Evolutionary conservation across 2,888 invertebrate genomes (phyloP).

Genomic region (Amaurobius ferox): DNA sequence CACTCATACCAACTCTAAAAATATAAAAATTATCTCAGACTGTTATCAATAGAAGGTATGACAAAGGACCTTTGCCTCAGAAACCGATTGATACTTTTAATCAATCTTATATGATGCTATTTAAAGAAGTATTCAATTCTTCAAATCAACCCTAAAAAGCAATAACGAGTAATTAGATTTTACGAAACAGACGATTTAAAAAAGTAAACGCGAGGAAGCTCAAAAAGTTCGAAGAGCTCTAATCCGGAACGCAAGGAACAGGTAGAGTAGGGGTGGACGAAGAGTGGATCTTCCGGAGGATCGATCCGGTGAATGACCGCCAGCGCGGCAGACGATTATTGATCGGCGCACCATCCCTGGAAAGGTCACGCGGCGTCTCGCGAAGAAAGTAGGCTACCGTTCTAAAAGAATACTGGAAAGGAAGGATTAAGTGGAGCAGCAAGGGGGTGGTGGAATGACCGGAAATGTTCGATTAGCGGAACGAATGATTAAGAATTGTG

Average conservation of each 20-base stretch:
- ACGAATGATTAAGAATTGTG: not conserved
- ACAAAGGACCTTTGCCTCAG: too few relatives aligned
- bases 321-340: constrained; percentile 43
- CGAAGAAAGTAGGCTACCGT: not conserved
- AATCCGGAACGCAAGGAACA: not conserved
- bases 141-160: too few relatives aligned
- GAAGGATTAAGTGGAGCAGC: not conserved
- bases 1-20: too few relatives aligned
- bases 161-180: too few relatives aligned
- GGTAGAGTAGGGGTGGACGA: constrained; percentile 25
- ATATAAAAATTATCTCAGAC: too few relatives aligned
- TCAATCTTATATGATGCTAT: too few relatives aligned
- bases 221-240: too few relatives aligned
- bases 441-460: not conserved
- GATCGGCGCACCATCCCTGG: constrained; percentile 25
- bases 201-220: too few relatives aligned
- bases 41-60: too few relatives aligned
- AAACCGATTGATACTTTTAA: too few relatives aligned
- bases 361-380: constrained; percentile 47
- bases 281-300: constrained; percentile 3
- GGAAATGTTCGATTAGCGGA: constrained; percentile 1
- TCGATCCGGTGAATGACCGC: constrained; percentile 69
- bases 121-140: too few relatives aligned
- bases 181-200: too few relatives aligned
- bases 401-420: not conserved